A percentile compares a stretch with the other conserved stretches of the same genome.
phyloP scores from a whole-genome alignment of 53 echinoderm and acorn worm species.

The Echinarachnius parma region DNA sequence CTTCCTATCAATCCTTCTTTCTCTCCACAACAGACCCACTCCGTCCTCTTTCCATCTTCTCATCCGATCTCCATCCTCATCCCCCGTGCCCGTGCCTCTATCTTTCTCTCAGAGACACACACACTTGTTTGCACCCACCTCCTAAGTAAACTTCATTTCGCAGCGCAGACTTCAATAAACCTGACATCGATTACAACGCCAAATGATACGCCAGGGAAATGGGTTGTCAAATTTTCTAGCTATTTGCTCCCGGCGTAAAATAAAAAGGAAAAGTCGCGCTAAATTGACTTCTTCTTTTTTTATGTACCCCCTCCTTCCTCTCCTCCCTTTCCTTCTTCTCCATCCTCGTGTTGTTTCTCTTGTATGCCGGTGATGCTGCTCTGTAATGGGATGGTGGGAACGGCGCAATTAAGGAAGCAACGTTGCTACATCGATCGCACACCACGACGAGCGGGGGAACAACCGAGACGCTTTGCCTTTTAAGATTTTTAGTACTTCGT shows the following conservation, averaged over 20 bases:
- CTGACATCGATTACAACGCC: constrained; percentile 48
- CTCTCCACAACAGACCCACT: background rate
- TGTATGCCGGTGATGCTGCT: constrained; percentile 2
- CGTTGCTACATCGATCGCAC: constrained; percentile 43
- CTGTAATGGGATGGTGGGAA: constrained; percentile 44
- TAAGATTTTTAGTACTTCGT: no score
- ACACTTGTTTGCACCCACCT: background rate
- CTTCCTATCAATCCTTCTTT: background rate
- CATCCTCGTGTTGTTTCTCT: constrained; percentile 2
- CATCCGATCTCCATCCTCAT: background rate
- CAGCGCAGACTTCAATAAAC: constrained; percentile 47
- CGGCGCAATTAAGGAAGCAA: constrained; percentile 39
- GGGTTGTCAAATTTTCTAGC: constrained; percentile 52
- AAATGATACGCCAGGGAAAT: constrained; percentile 50
- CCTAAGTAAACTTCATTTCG: constrained; percentile 47
- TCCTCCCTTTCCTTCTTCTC: background rate
- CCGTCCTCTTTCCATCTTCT: background rate
- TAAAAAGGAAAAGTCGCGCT: constrained; percentile 43
- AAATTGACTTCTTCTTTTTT: constrained; percentile 29
- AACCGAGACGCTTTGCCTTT: no score
- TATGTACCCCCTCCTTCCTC: background rate
- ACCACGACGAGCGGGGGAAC: background rate
- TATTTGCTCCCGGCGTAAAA: constrained; percentile 49
- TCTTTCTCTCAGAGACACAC: background rate
- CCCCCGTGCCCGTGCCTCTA: background rate